Percentiles rank a stretch among this genome's conserved stretches.
phyloP scores from a whole-genome alignment of 2,888 invertebrate genomes.

The Oegoconia quadripuncta region DNA sequence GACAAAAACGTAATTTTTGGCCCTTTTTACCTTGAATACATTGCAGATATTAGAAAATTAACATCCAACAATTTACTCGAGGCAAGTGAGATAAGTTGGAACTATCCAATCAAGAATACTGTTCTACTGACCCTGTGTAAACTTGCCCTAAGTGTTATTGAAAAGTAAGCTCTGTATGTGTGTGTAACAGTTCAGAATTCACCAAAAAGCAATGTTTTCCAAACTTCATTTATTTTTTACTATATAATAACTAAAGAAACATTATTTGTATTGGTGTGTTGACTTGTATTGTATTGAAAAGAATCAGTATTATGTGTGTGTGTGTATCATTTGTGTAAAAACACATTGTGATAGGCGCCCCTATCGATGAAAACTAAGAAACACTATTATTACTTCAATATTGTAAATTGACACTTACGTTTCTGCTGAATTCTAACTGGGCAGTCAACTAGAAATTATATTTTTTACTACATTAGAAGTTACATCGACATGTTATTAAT shows the following conservation, averaged over 20 bases:
- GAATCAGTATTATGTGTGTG: conserved; percentile 21
- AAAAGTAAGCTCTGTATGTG: conserved; percentile 42
- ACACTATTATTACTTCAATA: too few species aligned
- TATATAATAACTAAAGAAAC: neutral
- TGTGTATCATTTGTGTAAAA: conserved; percentile 21
- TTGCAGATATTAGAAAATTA: too few species aligned
- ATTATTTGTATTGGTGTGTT: conserved; percentile 8
- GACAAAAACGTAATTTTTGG: too few species aligned
- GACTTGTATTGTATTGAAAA: conserved; percentile 18
- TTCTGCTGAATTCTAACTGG: too few species aligned
- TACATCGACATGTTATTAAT: too few species aligned
- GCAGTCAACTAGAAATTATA: too few species aligned
- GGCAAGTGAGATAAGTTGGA: neutral
- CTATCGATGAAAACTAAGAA: too few species aligned
- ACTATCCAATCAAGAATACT: neutral
- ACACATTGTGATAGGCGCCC: too few species aligned
- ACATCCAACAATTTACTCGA: too few species aligned
- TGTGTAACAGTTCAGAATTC: conserved; percentile 27
- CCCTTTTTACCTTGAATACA: too few species aligned
- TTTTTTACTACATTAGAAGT: too few species aligned
- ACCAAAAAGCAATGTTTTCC: conserved; percentile 18
- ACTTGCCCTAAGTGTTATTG: conserved; percentile 40
- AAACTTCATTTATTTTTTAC: neutral
- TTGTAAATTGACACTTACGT: too few species aligned
- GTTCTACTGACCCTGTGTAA: conserved; percentile 6